Base-by-base conservation (phyloP, 1,140 invertebrate genomes). In the Aphelenchoides fujianensis region DNA sequence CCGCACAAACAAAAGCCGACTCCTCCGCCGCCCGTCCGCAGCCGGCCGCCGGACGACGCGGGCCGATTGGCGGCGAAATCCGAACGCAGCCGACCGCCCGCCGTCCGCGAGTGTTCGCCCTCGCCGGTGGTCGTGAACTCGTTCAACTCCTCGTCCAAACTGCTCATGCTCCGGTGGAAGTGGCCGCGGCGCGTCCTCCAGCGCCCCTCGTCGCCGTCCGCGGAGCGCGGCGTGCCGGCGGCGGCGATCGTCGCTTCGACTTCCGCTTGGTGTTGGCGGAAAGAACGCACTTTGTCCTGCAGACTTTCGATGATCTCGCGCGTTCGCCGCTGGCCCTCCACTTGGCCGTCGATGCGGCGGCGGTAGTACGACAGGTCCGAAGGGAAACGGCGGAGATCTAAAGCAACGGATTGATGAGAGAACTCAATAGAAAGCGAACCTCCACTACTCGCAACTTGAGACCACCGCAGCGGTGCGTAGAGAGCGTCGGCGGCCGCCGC, bases 341-440 rank as follows among this genome's bases (percentile, higher is more conserved):
- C 19, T 16, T 5, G 7, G 7, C 5, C 55, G 55, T 59, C 55
- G 7, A 59, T 59, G 28, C 55, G 5, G 23, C 55, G 55, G 5
- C 55, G 55, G 34, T 7, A 59, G 23, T 59, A 32, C 5, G 55
- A 59, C 55, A 59, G 34, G 34, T 59, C 55, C 5, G 23, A 59
- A 30, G 55, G 55, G 34, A 59, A 5, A 7, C 34, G 55, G 5
- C 55, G 55, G 19, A 59, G 55, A 59, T 59, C 55, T 59, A 59
- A 59, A 59, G 23, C 12, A 27, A 30, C 19, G 28, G 34, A 59
- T n/a, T n/a, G n/a, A n/a, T n/a, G n/a, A n/a, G n/a, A n/a, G n/a
- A n/a, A n/a, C n/a, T n/a, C n/a, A n/a, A n/a, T 5, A 16, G 34
- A 7, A 19, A 59, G 7, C 23, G 28, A 16, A 59, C 55, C 55